Percentiles rank a stretch among this genome's conserved stretches.
phyloP scores from a whole-genome alignment of 2,113 vertebrate species.

The Elachura formosa region DNA sequence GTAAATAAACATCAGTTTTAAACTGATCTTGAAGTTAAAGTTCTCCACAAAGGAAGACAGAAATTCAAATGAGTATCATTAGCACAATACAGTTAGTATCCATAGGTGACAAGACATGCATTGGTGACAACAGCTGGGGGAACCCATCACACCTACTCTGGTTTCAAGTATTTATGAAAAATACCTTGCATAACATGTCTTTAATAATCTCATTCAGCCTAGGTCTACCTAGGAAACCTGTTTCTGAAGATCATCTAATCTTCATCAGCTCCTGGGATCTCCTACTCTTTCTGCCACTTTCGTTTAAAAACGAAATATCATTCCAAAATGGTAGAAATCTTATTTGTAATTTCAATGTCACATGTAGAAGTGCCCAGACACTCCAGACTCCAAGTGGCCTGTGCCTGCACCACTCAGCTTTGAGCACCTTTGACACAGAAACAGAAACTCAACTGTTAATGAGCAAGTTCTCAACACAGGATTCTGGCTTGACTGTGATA shows the following conservation, averaged over 20 bases:
- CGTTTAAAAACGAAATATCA: background rate
- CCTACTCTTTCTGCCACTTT: background rate
- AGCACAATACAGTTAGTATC: background rate
- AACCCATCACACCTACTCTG: background rate
- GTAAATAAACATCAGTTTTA: background rate
- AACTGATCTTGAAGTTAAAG: background rate
- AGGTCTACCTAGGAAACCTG: background rate
- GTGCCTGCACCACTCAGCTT: background rate
- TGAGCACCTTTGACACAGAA: background rate
- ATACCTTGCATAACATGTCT: background rate
- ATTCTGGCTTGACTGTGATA: background rate
- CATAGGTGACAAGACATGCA: background rate
- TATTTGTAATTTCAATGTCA: background rate
- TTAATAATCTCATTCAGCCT: background rate
- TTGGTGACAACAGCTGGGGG: background rate
- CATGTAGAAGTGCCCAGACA: background rate
- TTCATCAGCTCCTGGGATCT: background rate
- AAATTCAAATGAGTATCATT: background rate
- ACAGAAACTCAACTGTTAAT: background rate
- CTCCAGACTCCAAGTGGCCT: background rate
- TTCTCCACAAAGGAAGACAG: background rate
- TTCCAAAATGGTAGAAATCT: background rate
- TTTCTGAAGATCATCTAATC: background rate
- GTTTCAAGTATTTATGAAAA: background rate
- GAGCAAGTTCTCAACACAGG: accelerated